These are phyloP conservation scores for Lasiurus cinereus DNA, from an alignment of 2,113 vertebrate genomes.

Conservation along the genomic window DNA sequence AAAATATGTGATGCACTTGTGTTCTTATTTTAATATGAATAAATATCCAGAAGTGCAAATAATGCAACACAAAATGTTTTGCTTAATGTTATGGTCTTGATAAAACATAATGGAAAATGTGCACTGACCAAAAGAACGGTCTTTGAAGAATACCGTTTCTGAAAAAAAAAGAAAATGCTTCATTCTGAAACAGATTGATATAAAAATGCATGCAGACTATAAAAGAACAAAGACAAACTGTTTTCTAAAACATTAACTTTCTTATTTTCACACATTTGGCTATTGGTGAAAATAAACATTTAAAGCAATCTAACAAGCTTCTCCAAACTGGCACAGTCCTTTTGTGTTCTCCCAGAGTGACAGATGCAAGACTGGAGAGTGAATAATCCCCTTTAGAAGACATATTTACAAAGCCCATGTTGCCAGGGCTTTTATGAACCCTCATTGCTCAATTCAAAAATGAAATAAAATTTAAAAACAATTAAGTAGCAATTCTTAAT, in stretches of 20 bases:
- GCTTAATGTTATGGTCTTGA: conserved; percentile 17
- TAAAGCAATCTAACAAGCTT: conserved; percentile 51
- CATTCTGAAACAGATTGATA: conserved; percentile 69
- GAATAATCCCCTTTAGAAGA: conserved; percentile 6
- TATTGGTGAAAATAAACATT: conserved; percentile 77
- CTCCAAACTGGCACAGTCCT: conserved; percentile 46
- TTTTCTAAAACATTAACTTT: conserved; percentile 75
- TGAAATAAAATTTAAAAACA: conserved; percentile 52
- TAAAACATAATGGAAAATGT: background rate
- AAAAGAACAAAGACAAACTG: conserved; percentile 79
- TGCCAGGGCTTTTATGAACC: background rate
- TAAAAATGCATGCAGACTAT: conserved; percentile 60
- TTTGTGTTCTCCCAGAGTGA: conserved; percentile 60
- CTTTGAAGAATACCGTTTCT: conserved; percentile 51
- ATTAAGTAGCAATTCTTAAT: conserved; percentile 35
- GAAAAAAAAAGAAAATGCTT: conserved; percentile 59
- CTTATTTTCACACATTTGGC: conserved; percentile 69
- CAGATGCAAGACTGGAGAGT: conserved; percentile 28
- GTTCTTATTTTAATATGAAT: conserved; percentile 44
- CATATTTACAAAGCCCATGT: background rate
- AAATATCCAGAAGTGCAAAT: conserved; percentile 36
- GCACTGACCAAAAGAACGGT: conserved; percentile 38
- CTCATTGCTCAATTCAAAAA: conserved; percentile 30
- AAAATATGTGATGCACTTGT: conserved; percentile 29
- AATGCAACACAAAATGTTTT: background rate